These are phyloP conservation scores for Synanthedon tipuliformis DNA, from an alignment of 2,888 invertebrate species.

Conservation along the genomic window DNA sequence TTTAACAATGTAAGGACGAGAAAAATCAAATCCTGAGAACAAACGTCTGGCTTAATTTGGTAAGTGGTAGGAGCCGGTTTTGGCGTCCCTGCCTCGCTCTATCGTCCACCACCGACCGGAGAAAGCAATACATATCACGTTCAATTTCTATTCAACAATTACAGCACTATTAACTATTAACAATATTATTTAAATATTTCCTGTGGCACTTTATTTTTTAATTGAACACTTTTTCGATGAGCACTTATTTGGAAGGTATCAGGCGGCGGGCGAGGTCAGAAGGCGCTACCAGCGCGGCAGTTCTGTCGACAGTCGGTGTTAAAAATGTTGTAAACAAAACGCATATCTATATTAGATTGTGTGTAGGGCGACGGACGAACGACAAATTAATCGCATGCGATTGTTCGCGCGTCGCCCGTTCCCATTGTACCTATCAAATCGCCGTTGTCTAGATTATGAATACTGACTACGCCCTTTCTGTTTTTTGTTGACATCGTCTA, in stretches of 20 bases:
- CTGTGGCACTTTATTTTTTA: slow-evolving; percentile 5
- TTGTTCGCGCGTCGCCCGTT: slow-evolving; percentile 31
- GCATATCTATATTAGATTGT: slow-evolving; percentile 48
- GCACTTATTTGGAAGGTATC: slow-evolving; percentile 18
- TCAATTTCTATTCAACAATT: slow-evolving; percentile 14
- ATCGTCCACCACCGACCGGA: slow-evolving; percentile 18
- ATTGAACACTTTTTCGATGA: background rate
- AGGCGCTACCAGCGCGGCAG: slow-evolving; percentile 56
- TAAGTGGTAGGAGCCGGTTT: slow-evolving; percentile 78
- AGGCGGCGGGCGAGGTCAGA: slow-evolving; percentile 50
- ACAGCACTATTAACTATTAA: slow-evolving; percentile 21
- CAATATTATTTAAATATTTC: slow-evolving; percentile 9
- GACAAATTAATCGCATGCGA: slow-evolving; percentile 35
- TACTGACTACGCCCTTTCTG: slow-evolving; percentile 72
- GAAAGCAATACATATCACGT: background rate
- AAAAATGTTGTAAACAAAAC: slow-evolving; percentile 50
- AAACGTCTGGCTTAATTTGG: slow-evolving; percentile 98
- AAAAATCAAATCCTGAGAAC: slow-evolving; percentile 99
- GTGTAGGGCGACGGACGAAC: slow-evolving; percentile 46
- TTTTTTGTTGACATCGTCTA: slow-evolving; percentile 78
- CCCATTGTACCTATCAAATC: slow-evolving; percentile 38
- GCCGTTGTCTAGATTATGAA: slow-evolving; percentile 53
- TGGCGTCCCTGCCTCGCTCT: slow-evolving; percentile 52
- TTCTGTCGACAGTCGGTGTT: slow-evolving; percentile 62
- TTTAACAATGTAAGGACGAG: slow-evolving; percentile 87